Base-by-base conservation (phyloP, 2,113 vertebrate species). In the Kryptolebias marmoratus region DNA sequence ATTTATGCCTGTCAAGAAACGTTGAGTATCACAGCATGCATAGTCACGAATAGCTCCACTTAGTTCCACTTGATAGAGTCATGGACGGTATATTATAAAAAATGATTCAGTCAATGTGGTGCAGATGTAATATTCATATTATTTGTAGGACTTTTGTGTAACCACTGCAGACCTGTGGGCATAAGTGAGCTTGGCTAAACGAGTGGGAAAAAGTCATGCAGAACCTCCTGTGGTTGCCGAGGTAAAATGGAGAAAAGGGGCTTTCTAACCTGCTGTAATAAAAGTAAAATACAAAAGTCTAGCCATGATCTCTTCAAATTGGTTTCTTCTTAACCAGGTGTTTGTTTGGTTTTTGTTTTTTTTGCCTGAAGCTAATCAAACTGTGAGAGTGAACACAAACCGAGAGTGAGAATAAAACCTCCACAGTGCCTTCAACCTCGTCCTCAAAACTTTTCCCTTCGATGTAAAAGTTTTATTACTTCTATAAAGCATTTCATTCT, bases 11-110 rank as follows among this genome's bases (percentile, higher is more conserved):
- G 65, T 81, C 64, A 67, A 64, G 39, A 56, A 63, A 64, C 12
- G 65, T 42, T 11, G 31, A 66, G 59, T 78, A 64, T 77, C 31
- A 14, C 61, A 83, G 58, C 70, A 52, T 64, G 65, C 4, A 11
- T 55, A 57, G 59, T 79, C 58, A 42, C 39, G 55, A 56, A 28
- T 42, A 60, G 9, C 68, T 47, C 31, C n/a, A 52, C 31, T 68
- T 31, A 59, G 47, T 60, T 60, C n/a, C 49, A 60, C 56, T 60
- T 15, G 49, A 36, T 48, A 50, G 16, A 68, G 10, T n/a, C 49
- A 31, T 2, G n/a, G 45, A 18, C 64, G 16, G 15, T 42, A 8
- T 39, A 14, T 44, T 49, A 47, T 55, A 10, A 53, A 44, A 71
- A 64, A 30, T 42, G 42, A 67, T 32, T 61, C 47, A 27, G 55